These are phyloP conservation scores for Sturnira hondurensis DNA, from an alignment of 2,113 vertebrate species.

Conservation along the genomic window DNA sequence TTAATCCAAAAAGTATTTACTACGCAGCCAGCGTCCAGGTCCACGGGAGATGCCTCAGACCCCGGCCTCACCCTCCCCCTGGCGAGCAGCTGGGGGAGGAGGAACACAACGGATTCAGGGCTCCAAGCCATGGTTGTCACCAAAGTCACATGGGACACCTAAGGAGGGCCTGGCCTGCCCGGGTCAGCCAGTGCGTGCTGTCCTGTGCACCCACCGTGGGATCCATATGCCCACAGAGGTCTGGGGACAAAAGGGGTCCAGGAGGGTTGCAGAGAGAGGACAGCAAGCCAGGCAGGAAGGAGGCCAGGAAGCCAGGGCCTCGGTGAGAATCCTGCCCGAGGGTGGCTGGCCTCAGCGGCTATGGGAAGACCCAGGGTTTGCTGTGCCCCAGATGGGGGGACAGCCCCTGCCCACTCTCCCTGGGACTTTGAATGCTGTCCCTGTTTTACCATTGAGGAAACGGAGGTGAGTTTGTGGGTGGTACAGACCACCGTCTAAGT, in stretches of 20 bases:
- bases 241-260: no score
- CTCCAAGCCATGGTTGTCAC: no score
- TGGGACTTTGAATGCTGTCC: background rate
- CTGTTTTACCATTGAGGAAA: background rate
- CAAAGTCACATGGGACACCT: rapidly evolving
- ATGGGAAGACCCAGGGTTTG: rapidly evolving
- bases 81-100: no score
- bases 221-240: background rate
- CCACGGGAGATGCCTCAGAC: background rate
- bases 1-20: background rate
- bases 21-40: background rate
- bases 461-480: background rate
- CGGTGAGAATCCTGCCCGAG: background rate
- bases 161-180: background rate
- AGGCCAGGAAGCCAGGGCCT: background rate
- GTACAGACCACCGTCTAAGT: background rate
- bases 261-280: background rate
- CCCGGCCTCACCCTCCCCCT: no score
- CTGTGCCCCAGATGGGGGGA: background rate
- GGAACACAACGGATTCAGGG: background rate
- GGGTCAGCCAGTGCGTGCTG: rapidly evolving
- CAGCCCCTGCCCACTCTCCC: no score
- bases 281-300: rapidly evolving
- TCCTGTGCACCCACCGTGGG: no score
- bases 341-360: no score